Base-by-base conservation (phyloP, 2,888 invertebrate species). In the Baronia brevicornis region DNA sequence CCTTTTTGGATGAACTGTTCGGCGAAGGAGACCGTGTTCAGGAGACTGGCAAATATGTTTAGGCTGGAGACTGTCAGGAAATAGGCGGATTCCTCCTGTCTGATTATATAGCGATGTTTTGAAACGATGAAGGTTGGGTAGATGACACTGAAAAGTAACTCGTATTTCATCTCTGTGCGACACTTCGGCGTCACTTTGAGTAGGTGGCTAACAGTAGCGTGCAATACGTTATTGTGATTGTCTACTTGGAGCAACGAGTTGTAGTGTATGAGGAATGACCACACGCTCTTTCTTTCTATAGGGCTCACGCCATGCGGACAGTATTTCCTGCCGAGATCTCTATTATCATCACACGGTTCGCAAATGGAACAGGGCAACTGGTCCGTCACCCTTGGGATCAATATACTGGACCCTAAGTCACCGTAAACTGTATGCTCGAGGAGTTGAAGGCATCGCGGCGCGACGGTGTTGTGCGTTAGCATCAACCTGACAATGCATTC, bases 251-350 rank as follows among this genome's bases (percentile, higher is more conserved):
- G 59, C 18, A 89, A 45, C 0, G 87, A 86, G 43, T 77, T 73
- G 54, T 89, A 89, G 30, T 87, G 74, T 20, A 87, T 84, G 0
- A 89, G 60, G 44, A 88, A 88, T 0, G 86, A 84, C 86, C 88
- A 88, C 4, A 74, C 64, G 38, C 66, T 71, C 43, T 73, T 73
- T 18, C 73, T 62, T 14, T 77, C 75, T 1, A 68, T 43, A 0
- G 69, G 58, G 7, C 60, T 56, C 18, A 66, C 58, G 4, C 62
- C 62, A 35, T 71, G 71, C 0, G 68, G 55, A 41, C 77, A 77
- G 31, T 55, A 51, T 43, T 62, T 72, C 15, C 55, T 59, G 2
- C 54, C 51, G 0, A 55, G 38, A 4, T 71, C 70, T 13, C 48
- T 52, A 22, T 49, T 61, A 2, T 66, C 68, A 5, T 70, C 72